These are phyloP conservation scores for Nothoprocta pentlandii DNA, from an alignment of 2,113 vertebrate species.

Conservation along the genomic window DNA sequence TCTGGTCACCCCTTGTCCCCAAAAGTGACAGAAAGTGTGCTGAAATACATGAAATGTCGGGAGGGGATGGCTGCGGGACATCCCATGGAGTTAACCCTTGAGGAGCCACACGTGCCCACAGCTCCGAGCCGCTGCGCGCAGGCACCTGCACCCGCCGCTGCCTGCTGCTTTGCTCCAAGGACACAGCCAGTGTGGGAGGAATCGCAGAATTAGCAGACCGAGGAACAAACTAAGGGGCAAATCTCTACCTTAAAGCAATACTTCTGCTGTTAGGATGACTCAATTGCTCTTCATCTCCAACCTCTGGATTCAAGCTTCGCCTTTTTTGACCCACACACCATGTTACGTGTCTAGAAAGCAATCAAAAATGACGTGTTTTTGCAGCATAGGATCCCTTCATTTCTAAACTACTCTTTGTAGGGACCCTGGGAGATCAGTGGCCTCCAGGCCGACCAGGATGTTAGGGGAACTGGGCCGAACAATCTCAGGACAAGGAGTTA, in stretches of 20 bases:
- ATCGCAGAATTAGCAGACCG: not conserved
- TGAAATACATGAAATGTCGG: no score
- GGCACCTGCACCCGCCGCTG: accelerated
- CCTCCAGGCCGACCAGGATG: not conserved
- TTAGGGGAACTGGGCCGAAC: accelerated
- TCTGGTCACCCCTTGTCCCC: not conserved
- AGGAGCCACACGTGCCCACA: accelerated
- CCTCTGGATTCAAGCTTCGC: not conserved
- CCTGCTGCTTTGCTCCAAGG: accelerated
- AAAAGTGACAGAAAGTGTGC: not conserved
- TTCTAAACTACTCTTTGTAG: not conserved
- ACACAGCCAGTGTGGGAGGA: accelerated
- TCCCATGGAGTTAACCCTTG: accelerated
- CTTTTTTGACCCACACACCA: accelerated
- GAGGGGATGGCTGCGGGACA: not conserved
- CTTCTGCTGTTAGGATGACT: not conserved
- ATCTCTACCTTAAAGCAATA: not conserved
- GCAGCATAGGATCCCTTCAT: not conserved
- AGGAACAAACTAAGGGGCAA: accelerated
- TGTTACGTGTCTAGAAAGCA: accelerated
- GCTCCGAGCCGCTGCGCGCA: accelerated
- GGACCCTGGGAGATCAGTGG: not conserved
- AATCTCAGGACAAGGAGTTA: not conserved
- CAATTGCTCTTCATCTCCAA: not conserved
- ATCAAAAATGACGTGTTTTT: not conserved